These are phyloP conservation scores for Leptinotarsa undecemlineata DNA, from an alignment of 1,140 invertebrate genomes.

Conservation along the genomic window DNA sequence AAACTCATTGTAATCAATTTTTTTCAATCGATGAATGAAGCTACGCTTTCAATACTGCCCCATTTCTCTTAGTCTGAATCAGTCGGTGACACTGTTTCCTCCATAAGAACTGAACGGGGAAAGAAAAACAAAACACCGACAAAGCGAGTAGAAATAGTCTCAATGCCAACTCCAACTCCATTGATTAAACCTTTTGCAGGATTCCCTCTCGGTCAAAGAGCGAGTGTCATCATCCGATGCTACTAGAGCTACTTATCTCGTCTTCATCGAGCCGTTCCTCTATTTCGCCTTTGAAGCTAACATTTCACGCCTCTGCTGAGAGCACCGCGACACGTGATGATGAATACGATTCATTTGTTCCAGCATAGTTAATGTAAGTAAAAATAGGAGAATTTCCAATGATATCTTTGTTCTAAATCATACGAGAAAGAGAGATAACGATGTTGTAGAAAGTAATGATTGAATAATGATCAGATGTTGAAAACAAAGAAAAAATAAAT, in stretches of 20 bases:
- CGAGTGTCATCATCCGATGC: constrained; percentile 21
- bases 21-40: too few species aligned
- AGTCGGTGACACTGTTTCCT: background rate
- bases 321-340: constrained; percentile 13
- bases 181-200: constrained; percentile 32
- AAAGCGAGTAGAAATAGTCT: constrained; percentile 37
- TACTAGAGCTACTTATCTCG: constrained; percentile 31
- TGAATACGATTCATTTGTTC: constrained; percentile 9
- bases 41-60: too few species aligned
- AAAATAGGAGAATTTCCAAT: too few species aligned
- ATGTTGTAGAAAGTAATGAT: too few species aligned
- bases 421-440: too few species aligned
- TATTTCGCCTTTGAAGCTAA: constrained; percentile 20
- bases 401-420: too few species aligned
- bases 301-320: constrained; percentile 19
- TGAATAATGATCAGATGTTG: too few species aligned
- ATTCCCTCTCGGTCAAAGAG: constrained; percentile 12
- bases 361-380: too few species aligned
- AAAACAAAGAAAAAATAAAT: too few species aligned
- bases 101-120: background rate
- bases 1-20: too few species aligned
- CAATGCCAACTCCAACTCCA: constrained; percentile 32
- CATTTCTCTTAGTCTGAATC: too few species aligned
- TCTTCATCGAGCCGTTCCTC: constrained; percentile 22
- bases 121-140: constrained; percentile 30